phyloP scores from a whole-genome alignment of 37 sponge, comb jelly and placozoan species.

The Ianthella basta region DNA sequence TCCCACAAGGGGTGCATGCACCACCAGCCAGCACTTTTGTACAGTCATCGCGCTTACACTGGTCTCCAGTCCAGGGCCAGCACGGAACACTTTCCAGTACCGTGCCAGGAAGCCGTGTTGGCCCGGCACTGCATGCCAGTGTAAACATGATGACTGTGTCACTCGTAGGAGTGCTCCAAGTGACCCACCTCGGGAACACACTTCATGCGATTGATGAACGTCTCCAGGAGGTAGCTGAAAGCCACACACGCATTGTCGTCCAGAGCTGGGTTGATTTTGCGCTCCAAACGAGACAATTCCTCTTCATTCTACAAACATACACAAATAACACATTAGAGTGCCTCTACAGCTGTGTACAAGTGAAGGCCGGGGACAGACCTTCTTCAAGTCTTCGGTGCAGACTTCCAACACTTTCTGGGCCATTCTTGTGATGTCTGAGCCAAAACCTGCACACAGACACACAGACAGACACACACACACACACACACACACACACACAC shows the following conservation, averaged over 20 bases:
- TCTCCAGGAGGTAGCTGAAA: slow-evolving; percentile 62
- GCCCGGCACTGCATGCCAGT: no score
- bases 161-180: no score
- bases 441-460: slow-evolving; percentile 67
- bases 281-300: slow-evolving; percentile 78
- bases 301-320: slow-evolving; percentile 56
- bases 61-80: no score
- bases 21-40: no score
- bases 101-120: no score
- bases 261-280: slow-evolving; percentile 76
- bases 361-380: slow-evolving; percentile 24
- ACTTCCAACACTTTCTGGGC: slow-evolving; percentile 72
- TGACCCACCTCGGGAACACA: slow-evolving; percentile 62
- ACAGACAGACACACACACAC: no score
- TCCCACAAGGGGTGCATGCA: no score
- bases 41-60: no score
- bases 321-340: neutral
- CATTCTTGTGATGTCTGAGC: slow-evolving; percentile 65
- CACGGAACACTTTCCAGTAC: no score
- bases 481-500: no score
- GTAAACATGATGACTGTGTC: no score
- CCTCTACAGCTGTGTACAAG: neutral
- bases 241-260: slow-evolving; percentile 78
- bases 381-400: slow-evolving; percentile 74
- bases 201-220: slow-evolving; percentile 66